Evolutionary conservation across 2,888 invertebrate species (phyloP), one percentile per base, ranked within the genome.

Genomic region (Mylabris sibirica): DNA sequence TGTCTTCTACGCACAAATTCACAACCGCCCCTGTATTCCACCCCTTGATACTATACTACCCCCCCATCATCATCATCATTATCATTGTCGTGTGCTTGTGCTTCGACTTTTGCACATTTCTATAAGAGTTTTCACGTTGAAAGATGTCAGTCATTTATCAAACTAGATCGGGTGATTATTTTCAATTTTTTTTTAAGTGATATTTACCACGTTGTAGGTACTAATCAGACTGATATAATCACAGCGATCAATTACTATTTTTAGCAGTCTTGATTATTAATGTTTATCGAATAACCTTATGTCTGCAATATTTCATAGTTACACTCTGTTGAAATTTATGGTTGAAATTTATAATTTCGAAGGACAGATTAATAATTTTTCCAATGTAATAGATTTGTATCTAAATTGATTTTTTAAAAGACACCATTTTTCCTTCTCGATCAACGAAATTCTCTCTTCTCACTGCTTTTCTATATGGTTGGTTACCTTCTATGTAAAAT

Each of bases 111-210:
- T 57, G 12, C 8, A 57, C 12, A 24, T 66, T 64, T 60, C 67
- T 65, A 72, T 76, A 76, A 73, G 76, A 72, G 77, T 72, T 76
- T 74, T 68, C 77, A 76, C 76, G 74, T 76, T 80, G 82, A 81
- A 82, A 82, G 81, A 83, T 83, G 83, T 82, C 81, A 81, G 78
- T 82, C 82, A 82, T 83, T 83, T 82, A 83, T 83, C 83, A 82
- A 80, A 74, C 75, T 75, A 70, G 76, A 75, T 77, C 74, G 77
- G 75, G 74, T 74, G 74, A 72, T 76, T 74, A 72, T 75, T 75
- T 72, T 74, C 68, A 3, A 30, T 67, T 57, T 22, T 49, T 30
- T 64, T 44, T 71, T 70, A 82, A 82, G 82, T 82, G 82, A 82
- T 82, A 82, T 82, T 82, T 81, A 80, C 77, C 76, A 53, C 77